Base-by-base conservation (phyloP, 1,140 invertebrate genomes). In the Metopolophium dirhodum region DNA sequence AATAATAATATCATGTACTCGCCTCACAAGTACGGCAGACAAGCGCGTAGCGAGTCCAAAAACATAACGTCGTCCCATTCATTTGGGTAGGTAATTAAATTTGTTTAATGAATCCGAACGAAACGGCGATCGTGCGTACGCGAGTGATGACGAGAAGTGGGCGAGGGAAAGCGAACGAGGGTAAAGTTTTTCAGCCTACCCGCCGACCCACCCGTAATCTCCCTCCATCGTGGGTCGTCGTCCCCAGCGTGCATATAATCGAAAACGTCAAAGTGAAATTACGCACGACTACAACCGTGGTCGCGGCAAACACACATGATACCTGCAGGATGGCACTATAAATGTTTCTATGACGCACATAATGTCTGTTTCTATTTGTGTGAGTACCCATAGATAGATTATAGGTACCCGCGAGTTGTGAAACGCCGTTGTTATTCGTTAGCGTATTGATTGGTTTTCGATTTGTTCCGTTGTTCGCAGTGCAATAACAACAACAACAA, bases 51-150 rank as follows among this genome's bases (percentile, higher is more conserved):
- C 30, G 30, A n/a, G 68, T 82, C 68, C 68, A 11, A 51, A 88
- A 49, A 47, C 47, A 51, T 88, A 2, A 47, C 8, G 87, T 49
- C 41, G 41, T 45, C 26, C 8, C 22, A 14, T 90, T 68, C 18
- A 89, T 89, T 89, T 83, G n/a, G 20, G 30, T 61, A 7, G 54
- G 54, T 90, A 68, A 90, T 68, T 68, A 45, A 90, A 90, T 90
- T 90, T 61, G 54, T 61, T 88, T 49, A 49, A 88, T 88, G 47
- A 88, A 88, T 87, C 26, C 14, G 41, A 87, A 83, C 82, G 20
- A 41, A 83, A 35, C 37, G 35, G 20, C 23, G 35, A 85, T 45
- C 1, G 37, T 85, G 23, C 20, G 20, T 7, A 20, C 4, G 22
- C 4, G 51, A 4, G 61, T 30, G 14, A 41, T 41, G 41, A 41